A percentile compares a stretch with the other conserved stretches of the same genome.
Evolutionary conservation across 1,140 invertebrate species (phyloP).

Genomic region (Drosophila guanche): DNA sequence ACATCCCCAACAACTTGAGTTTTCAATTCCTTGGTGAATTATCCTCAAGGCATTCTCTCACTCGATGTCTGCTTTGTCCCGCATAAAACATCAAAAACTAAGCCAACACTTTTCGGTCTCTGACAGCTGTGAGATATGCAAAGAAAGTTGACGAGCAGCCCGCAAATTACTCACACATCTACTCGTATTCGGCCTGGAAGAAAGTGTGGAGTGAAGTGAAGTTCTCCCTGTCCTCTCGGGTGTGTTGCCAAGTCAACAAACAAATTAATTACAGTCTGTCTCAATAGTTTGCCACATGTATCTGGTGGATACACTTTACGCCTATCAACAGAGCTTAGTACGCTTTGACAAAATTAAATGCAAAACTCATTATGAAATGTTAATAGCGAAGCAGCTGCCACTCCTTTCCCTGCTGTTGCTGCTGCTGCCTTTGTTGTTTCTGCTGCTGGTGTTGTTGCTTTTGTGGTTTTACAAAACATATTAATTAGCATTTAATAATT

Average conservation of each 20-base stretch:
- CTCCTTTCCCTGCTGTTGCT: slow-evolving; percentile 10
- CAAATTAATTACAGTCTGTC: slow-evolving; percentile 79
- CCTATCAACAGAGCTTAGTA: slow-evolving; percentile 75
- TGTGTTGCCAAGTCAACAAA: slow-evolving; percentile 79
- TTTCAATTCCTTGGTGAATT: slow-evolving; percentile 31
- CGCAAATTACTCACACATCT: slow-evolving; percentile 52
- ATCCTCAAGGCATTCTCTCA: slow-evolving; percentile 18
- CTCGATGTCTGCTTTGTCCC: slow-evolving; percentile 11
- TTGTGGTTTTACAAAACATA: slow-evolving; percentile 80
- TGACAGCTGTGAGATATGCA: slow-evolving; percentile 65
- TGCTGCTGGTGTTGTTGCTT: slow-evolving; percentile 31
- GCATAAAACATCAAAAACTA: slow-evolving; percentile 51
- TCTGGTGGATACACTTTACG: slow-evolving; percentile 58
- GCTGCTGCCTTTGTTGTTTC: too few species aligned
- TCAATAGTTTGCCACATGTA: slow-evolving; percentile 76
- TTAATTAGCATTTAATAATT: slow-evolving; percentile 83
- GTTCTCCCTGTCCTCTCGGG: background rate
- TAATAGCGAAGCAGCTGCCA: slow-evolving; percentile 66
- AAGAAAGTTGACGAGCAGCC: slow-evolving; percentile 68
- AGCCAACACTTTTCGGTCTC: slow-evolving; percentile 49
- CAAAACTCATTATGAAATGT: slow-evolving; percentile 81
- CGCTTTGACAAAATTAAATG: slow-evolving; percentile 74
- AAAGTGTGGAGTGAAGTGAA: too few species aligned
- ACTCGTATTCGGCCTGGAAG: background rate
- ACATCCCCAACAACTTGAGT: slow-evolving; percentile 2